Conservation (phyloP, 2,888 invertebrate genomes). For the Drosophila picticornis region DNA sequence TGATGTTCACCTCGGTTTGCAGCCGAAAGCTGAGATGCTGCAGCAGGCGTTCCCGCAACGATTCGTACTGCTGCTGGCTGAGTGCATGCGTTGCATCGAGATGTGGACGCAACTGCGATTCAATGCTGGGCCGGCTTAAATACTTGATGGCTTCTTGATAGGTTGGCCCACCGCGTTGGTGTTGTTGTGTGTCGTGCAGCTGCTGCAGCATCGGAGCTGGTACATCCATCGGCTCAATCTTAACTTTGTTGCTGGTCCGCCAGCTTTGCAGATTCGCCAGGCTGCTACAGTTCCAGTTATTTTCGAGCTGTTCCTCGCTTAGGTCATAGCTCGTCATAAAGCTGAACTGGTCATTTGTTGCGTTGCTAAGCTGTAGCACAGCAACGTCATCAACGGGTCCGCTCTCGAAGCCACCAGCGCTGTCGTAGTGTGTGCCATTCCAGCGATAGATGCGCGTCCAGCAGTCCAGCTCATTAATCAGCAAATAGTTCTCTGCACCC, state of each 20-base stretch:
- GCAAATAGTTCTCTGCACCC: constrained; percentile 52
- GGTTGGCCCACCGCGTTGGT: constrained; percentile 33
- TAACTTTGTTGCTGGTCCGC: constrained; percentile 24
- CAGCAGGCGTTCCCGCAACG: constrained; percentile 60
- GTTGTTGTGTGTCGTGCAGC: constrained; percentile 38
- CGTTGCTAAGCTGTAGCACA: constrained; percentile 64
- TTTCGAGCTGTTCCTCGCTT: constrained; percentile 21
- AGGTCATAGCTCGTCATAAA: constrained; percentile 81
- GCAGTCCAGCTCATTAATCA: constrained; percentile 84
- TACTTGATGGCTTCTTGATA: constrained; percentile 61
- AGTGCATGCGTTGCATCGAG: constrained; percentile 31
- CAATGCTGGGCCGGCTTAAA: constrained; percentile 46
- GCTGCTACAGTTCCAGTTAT: constrained; percentile 30
- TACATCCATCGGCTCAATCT: constrained; percentile 38
- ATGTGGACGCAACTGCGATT: constrained; percentile 61
- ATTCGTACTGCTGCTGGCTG: constrained; percentile 58
- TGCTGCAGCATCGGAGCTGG: constrained; percentile 23
- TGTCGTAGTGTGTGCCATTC: constrained; percentile 76
- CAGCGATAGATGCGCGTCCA: constrained; percentile 85
- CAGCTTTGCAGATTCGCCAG: constrained; percentile 37
- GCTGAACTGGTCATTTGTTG: constrained; percentile 77
- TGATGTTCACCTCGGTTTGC: constrained; percentile 78
- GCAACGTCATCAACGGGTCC: constrained; percentile 86
- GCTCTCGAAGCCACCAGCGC: constrained; percentile 82
- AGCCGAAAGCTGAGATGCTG: constrained; percentile 71